Evolutionary conservation across 2,888 invertebrate species (phyloP), one percentile per base, ranked within the genome.

Genomic region (Xylota segnis): DNA sequence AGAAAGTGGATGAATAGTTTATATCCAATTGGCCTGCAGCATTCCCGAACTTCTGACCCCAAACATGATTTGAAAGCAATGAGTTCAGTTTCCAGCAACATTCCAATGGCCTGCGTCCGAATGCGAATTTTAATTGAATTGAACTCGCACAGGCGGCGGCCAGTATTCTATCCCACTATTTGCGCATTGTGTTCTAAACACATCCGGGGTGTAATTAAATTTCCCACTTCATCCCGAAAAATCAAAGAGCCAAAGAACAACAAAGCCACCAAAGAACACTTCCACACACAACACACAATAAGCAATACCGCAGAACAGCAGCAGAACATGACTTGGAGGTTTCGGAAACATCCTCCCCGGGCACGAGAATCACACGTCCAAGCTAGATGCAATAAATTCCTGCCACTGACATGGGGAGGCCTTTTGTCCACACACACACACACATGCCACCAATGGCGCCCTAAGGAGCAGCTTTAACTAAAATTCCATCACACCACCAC

Each of bases 311-410:
- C 52, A 27, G 4, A 6, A 52, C n/a, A 32, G 56, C 6, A 27
- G n/a, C n/a, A n/a, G n/a, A 32, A 56, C 56, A 56, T 32, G 29
- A n/a, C 52, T 52, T 52, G 7, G 54, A 18, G 34, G 16, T 37
- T 34, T 16, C 12, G 12, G 27, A 7, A 66, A n/a, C 52, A 16
- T 66, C 52, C 52, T n/a, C 37, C 37, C 12, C 52, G 14, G n/a
- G 6, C 43, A 43, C 43, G 14, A n/a, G n/a, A 37, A 12, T 6
- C 16, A 58, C 56, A 37, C 10, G 16, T 6, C 10, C 34, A 10
- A 14, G 29, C 50, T 56, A 29, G 43, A 34, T 34, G 16, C 78
- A 63, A 78, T 71, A 78, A 71, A 71, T 78, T 71, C 18, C 56
- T 58, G 78, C 34, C 71, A 63, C 63, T 63, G 40, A 23, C 78